Percentiles rank a stretch among this genome's conserved stretches.
Evolutionary conservation across 2,113 vertebrate genomes (phyloP).

Genomic region (Trematocara nigrifrons): DNA sequence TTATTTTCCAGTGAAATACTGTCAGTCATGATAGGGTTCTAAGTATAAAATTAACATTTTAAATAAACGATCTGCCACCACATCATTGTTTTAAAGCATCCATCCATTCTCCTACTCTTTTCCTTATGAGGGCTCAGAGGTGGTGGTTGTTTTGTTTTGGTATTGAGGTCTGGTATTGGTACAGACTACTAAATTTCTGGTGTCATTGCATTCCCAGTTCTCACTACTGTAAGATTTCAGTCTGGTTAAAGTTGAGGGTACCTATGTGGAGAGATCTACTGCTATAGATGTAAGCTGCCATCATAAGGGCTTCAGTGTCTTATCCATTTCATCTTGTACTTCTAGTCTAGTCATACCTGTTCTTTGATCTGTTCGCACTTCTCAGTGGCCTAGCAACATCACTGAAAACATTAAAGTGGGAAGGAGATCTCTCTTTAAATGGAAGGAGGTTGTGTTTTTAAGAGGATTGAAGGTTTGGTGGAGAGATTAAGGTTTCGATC

Average conservation of each 20-base stretch:
- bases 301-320: background rate
- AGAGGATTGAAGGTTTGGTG: background rate
- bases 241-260: background rate
- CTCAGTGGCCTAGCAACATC: background rate
- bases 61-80: background rate
- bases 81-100: background rate
- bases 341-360: background rate
- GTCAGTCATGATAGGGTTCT: rapidly evolving
- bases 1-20: background rate
- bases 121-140: background rate
- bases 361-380: background rate
- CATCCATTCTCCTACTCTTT: background rate
- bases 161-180: background rate
- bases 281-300: background rate
- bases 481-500: background rate
- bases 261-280: background rate
- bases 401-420: background rate
- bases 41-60: background rate
- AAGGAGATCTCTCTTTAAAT: background rate
- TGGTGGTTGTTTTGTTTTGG: background rate
- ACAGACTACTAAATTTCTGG: background rate
- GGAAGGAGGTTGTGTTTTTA: background rate
- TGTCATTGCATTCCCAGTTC: background rate
- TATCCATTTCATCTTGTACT: background rate
- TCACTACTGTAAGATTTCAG: background rate